These are phyloP conservation scores for Limnephilus rhombicus DNA, from an alignment of 2,888 invertebrate species.

Conservation along the genomic window DNA sequence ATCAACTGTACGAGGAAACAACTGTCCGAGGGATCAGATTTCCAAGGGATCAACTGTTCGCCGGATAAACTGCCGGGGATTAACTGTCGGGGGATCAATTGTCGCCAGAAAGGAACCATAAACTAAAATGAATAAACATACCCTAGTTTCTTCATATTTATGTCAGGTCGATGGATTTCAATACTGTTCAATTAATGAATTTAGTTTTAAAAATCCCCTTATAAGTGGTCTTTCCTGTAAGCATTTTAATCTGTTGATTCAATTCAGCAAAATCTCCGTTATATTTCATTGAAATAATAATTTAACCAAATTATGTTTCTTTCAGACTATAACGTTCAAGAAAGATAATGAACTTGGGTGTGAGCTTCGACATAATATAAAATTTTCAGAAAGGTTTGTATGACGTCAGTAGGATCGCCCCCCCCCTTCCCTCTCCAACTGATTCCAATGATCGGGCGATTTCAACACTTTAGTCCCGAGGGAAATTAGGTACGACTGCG, in stretches of 20 bases:
- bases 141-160: no score
- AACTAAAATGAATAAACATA: no score
- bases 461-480: slow-evolving; percentile 5
- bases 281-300: neutral
- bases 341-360: neutral
- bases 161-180: no score
- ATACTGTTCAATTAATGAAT: neutral
- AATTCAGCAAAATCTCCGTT: neutral
- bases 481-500: neutral
- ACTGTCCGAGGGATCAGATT: no score
- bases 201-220: neutral
- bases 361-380: neutral
- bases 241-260: neutral
- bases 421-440: neutral
- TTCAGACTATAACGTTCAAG: neutral
- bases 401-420: neutral
- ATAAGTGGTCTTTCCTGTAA: neutral
- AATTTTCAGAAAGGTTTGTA: neutral
- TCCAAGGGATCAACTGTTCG: no score
- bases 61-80: no score
- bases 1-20: no score
- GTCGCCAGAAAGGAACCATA: no score
- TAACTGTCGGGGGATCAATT: no score
- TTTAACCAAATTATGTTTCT: neutral
- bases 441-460: slow-evolving; percentile 21